Percentiles rank a stretch among this genome's conserved stretches.
Conservation (phyloP, 2,797 vertebrate species). For the Forpus xanthops region DNA sequence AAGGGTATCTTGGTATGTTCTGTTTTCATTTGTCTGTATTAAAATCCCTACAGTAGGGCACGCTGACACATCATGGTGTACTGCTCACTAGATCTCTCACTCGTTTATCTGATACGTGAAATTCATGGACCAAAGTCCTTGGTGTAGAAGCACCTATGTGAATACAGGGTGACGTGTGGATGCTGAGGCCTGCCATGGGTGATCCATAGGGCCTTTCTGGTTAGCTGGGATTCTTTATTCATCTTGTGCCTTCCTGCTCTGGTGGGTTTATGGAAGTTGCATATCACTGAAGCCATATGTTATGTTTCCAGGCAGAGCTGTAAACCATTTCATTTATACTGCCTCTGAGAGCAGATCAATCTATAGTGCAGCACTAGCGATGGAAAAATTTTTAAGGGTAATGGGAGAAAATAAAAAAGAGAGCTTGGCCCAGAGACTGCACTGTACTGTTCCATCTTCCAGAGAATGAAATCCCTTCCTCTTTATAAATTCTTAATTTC, state of each 20-base stretch:
- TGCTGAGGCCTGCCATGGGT: not conserved
- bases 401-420: constrained; percentile 18
- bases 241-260: constrained; percentile 21
- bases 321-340: constrained; percentile 52
- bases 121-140: not conserved
- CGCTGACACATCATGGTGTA: not conserved
- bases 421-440: not conserved
- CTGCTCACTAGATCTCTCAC: not conserved
- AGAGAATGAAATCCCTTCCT: constrained; percentile 1
- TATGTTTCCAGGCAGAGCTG: constrained; percentile 51
- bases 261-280: constrained; percentile 44
- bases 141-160: not conserved
- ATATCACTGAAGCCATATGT: constrained; percentile 29
- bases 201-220: not conserved
- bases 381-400: constrained; percentile 33
- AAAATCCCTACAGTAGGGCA: not conserved
- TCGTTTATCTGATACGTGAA: not conserved
- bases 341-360: constrained; percentile 40
- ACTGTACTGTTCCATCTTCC: not conserved
- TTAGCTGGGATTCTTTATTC: not conserved
- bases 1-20: not conserved
- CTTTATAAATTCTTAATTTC: constrained; percentile 33
- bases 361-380: not conserved
- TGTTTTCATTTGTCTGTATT: not conserved
- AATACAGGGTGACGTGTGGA: not conserved